Conservation (phyloP, 1,140 invertebrate genomes). For the Pogonus chalceus region DNA sequence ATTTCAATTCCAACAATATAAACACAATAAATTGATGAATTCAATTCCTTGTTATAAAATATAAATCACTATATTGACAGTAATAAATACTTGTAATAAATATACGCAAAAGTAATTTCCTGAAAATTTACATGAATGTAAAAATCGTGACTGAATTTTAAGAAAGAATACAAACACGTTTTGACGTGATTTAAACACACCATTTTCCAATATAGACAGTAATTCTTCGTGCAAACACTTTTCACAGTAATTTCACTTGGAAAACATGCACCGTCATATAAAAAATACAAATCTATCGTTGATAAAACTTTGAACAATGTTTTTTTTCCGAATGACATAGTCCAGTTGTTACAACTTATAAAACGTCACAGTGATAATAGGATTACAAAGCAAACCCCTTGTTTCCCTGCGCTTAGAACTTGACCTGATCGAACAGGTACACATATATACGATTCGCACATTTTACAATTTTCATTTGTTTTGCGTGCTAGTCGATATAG, state of each 20-base stretch:
- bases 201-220: neutral
- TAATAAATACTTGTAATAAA: too few species aligned
- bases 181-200: neutral
- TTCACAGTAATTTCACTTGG: neutral
- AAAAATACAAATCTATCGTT: neutral
- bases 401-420: neutral
- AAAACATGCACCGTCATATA: neutral
- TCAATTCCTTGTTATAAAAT: too few species aligned
- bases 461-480: neutral
- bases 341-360: too few species aligned
- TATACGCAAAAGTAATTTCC: too few species aligned
- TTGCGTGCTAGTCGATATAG: neutral
- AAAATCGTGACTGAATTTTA: too few species aligned
- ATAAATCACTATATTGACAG: too few species aligned
- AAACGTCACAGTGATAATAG: neutral
- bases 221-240: neutral
- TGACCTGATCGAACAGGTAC: neutral
- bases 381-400: neutral
- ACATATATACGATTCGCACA: neutral
- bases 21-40: too few species aligned
- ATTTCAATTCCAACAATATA: too few species aligned
- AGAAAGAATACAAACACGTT: too few species aligned
- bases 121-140: too few species aligned
- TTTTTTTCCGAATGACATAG: too few species aligned
- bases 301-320: too few species aligned